A percentile compares a stretch with the other conserved stretches of the same genome.
phyloP scores from a whole-genome alignment of 2,888 invertebrate genomes.

The Drosophila niveifrons region DNA sequence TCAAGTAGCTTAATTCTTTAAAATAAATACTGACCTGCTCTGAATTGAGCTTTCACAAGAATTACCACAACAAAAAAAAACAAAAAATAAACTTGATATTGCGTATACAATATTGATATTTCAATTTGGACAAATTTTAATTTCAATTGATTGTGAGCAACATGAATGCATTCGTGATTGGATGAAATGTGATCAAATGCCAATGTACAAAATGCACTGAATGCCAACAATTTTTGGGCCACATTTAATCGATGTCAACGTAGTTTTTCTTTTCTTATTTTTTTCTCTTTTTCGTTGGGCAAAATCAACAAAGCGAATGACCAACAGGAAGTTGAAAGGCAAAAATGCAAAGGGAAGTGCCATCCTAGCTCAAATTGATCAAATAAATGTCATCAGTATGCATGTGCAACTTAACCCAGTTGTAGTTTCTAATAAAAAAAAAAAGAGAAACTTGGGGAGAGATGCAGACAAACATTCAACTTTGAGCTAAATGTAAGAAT shows the following conservation, averaged over 20 bases:
- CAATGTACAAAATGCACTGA: conserved; percentile 37
- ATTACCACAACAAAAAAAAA: conserved; percentile 1
- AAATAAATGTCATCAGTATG: conserved; percentile 6
- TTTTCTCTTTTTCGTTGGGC: conserved; percentile 1
- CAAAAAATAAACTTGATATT: neutral
- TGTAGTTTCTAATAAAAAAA: conserved; percentile 48
- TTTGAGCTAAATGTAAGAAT: conserved; percentile 34
- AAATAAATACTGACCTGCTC: neutral
- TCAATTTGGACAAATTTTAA: conserved; percentile 9
- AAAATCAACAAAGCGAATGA: conserved; percentile 40
- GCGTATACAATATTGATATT: conserved; percentile 8
- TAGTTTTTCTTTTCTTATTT: conserved; percentile 24
- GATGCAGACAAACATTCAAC: conserved; percentile 22
- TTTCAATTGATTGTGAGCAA: conserved; percentile 13
- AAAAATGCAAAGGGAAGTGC: conserved; percentile 9
- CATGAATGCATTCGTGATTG: conserved; percentile 23
- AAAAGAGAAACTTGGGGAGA: neutral
- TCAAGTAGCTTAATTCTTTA: neutral
- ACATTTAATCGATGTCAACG: conserved; percentile 63
- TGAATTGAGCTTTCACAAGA: neutral
- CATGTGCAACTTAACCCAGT: conserved; percentile 66
- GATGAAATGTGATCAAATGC: conserved; percentile 12
- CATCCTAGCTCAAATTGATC: conserved; percentile 17
- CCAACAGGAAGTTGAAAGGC: conserved; percentile 20
- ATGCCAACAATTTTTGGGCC: conserved; percentile 44